phyloP scores from a whole-genome alignment of 2,888 invertebrate species.

The Elmis aenea region DNA sequence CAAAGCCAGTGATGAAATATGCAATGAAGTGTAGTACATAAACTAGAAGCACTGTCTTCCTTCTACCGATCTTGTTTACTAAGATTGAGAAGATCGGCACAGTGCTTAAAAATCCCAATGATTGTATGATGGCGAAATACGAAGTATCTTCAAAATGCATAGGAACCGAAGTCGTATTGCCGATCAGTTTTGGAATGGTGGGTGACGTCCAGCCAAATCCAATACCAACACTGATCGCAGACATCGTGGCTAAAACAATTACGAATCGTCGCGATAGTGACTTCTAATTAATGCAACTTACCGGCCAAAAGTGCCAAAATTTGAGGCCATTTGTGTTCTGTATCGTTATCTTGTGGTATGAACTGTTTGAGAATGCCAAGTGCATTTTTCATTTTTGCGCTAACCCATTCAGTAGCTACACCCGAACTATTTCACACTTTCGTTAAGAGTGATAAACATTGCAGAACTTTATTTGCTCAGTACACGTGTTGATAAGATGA shows the following conservation, averaged over 20 bases:
- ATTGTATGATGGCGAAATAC: constrained; percentile 35
- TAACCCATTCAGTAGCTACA: not conserved
- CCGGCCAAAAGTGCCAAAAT: constrained; percentile 3
- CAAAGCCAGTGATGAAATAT: constrained; percentile 28
- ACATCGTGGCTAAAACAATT: constrained; percentile 19
- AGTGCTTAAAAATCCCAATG: constrained; percentile 29
- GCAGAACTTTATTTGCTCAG: too few species aligned
- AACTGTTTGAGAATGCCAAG: not conserved
- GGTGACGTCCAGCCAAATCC: constrained; percentile 38
- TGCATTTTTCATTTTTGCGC: not conserved
- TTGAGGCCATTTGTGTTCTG: constrained; percentile 3
- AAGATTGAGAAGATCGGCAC: constrained; percentile 29
- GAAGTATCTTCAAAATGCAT: constrained; percentile 35
- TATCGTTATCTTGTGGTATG: not conserved
- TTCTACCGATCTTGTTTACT: constrained; percentile 30
- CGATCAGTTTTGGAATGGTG: constrained; percentile 33
- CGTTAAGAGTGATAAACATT: too few species aligned
- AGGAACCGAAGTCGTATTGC: constrained; percentile 29
- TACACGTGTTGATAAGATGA: too few species aligned
- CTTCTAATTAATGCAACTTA: not conserved
- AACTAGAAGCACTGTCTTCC: constrained; percentile 30
- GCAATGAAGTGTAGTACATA: constrained; percentile 30
- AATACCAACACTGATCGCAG: constrained; percentile 27
- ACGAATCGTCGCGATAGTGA: not conserved
- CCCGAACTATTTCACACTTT: too few species aligned